These are phyloP conservation scores for Buphagus erythrorhynchus DNA, from an alignment of 2,797 vertebrate genomes.

Conservation along the genomic window DNA sequence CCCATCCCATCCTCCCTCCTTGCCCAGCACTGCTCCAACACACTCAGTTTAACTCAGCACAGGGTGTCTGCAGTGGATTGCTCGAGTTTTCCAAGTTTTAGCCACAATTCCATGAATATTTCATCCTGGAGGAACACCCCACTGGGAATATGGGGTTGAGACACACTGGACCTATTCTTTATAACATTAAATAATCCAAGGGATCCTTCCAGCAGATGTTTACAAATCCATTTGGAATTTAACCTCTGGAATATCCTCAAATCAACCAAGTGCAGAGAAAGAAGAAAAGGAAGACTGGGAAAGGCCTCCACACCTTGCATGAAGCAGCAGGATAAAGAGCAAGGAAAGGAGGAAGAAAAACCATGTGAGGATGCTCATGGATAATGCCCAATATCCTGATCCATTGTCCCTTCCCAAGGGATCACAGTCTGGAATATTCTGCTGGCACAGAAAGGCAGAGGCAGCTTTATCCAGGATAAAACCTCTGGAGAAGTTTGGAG, in stretches of 20 bases:
- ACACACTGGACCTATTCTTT: background rate
- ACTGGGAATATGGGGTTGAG: background rate
- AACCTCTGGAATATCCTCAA: background rate
- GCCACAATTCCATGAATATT: background rate
- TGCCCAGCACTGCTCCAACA: background rate
- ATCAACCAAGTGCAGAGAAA: background rate
- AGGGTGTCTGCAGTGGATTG: background rate
- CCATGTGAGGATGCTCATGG: accelerated
- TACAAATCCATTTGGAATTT: background rate
- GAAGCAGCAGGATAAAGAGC: background rate
- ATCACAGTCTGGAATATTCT: accelerated
- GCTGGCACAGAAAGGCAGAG: background rate
- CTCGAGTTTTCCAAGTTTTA: background rate
- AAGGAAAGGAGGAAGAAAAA: background rate
- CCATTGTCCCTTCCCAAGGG: background rate
- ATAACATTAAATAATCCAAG: accelerated
- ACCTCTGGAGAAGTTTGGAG: background rate
- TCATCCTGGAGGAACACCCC: background rate
- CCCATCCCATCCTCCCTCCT: background rate
- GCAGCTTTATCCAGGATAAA: background rate
- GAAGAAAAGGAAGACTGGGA: background rate
- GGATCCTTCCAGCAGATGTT: background rate
- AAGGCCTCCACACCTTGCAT: background rate
- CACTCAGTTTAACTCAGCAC: accelerated
- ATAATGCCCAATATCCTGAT: accelerated